Base-by-base conservation (phyloP, 2,113 vertebrate species). In the Syngnathus floridae region DNA sequence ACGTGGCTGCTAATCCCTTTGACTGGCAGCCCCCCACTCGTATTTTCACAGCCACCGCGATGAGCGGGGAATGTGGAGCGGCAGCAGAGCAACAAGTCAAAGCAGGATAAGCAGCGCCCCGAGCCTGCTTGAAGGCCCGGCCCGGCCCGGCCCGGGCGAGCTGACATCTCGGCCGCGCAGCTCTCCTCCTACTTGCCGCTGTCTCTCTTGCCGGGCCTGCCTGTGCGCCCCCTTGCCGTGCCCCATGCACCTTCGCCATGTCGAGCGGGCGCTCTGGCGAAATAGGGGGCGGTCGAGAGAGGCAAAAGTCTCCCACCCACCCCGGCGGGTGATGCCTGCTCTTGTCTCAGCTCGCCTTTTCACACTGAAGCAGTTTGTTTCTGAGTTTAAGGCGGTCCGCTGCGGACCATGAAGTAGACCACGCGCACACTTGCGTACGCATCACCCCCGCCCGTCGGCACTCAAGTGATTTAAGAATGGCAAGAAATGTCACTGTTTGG, bases 261-360 rank as follows among this genome's bases (percentile, higher is more conserved):
- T 90, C 89, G 67, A 89, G 86, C 89, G 89, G 84, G 85, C 90
- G 89, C 84, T 87, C 67, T 56, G 78, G 68, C 54, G 84, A 89
- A 88, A 91, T 90, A 90, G 82, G 78, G 82, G 67, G 57, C 66
- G 81, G 73, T 64, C 78, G 82, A 82, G 79, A 72, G 74, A 81
- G 81, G 84, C 82, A 31, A 31, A 31, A 31, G 82, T 86, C 84
- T 84, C 82, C 79, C 26, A 31, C 26, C 2, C 26, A 67, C 67
- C 83, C 79, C 35, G 76, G 77, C 74, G 87, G 85, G 87, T 89
- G 88, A 87, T 71, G 77, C 68, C 78, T 74, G 69, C 77, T 74
- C 65, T 70, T 70, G 69, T 72, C 70, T 74, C 69, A 17, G 67
- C 71, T 26, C 26, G 26, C 26, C 26, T 69, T 77, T 3, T 78